These are phyloP conservation scores for Hecatera dysodea DNA, from an alignment of 2,888 invertebrate species.

Conservation along the genomic window DNA sequence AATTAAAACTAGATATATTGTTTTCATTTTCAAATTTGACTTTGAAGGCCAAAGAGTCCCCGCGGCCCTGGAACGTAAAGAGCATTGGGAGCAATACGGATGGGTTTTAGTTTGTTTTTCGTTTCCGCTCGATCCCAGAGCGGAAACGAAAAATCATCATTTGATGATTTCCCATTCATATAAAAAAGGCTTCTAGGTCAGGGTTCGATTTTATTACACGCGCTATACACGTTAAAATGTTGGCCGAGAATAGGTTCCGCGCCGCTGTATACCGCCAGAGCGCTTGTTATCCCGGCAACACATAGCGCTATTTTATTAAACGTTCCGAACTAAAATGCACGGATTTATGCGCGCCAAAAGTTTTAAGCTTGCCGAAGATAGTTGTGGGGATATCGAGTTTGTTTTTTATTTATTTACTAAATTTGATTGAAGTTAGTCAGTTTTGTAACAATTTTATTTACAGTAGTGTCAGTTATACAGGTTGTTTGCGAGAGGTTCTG, in stretches of 20 bases:
- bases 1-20: no score
- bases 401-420: neutral
- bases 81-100: no score
- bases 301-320: conserved; percentile 47
- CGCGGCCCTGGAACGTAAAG: no score
- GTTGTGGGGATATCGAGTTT: neutral
- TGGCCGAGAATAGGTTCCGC: conserved; percentile 26
- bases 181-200: conserved; percentile 42
- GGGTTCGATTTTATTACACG: conserved; percentile 41
- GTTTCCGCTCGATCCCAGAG: no score
- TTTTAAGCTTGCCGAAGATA: conserved; percentile 25
- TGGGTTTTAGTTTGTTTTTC: no score
- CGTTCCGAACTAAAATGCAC: conserved; percentile 46
- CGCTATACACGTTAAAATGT: conserved; percentile 46
- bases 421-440: neutral
- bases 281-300: conserved; percentile 44
- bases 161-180: no score
- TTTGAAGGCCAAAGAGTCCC: no score
- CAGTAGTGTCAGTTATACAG: neutral
- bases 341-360: conserved; percentile 47
- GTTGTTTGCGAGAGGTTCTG: no score
- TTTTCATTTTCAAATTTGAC: no score
- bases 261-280: conserved; percentile 13
- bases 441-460: neutral
- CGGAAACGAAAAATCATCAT: no score